Evolutionary conservation across 2,113 vertebrate species (phyloP).

Genomic region (Loxodonta africana): DNA sequence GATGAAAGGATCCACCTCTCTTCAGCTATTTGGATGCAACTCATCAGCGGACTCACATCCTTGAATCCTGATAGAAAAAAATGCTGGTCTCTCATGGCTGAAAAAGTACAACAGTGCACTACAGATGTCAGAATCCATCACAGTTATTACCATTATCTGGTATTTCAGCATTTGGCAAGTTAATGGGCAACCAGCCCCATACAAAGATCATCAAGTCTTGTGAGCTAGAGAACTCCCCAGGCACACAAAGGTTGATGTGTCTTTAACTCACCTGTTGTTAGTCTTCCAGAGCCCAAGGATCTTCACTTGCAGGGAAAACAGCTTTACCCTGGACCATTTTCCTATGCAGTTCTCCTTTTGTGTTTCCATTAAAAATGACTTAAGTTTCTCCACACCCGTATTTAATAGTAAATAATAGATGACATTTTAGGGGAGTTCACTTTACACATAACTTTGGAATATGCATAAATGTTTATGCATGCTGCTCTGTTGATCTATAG

Average conservation of each 20-base stretch:
- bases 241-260: neutral
- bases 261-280: neutral
- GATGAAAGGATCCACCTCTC: neutral
- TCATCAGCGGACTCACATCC: neutral
- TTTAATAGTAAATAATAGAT: neutral
- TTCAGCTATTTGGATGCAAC: neutral
- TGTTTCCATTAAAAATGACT: neutral
- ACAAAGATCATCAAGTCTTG: neutral
- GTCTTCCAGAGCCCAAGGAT: neutral
- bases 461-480: neutral
- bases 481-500: neutral
- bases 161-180: neutral
- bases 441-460: neutral
- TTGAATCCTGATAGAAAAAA: neutral
- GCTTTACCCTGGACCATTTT: neutral
- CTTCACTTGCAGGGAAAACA: neutral
- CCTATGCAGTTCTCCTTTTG: neutral
- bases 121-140: neutral
- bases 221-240: neutral
- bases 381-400: neutral
- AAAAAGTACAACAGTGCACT: neutral
- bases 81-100: neutral
- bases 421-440: neutral
- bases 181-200: neutral
- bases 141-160: neutral